Evolutionary conservation across 2,888 invertebrate species (phyloP).

Genomic region (Drosophila pullipes): DNA sequence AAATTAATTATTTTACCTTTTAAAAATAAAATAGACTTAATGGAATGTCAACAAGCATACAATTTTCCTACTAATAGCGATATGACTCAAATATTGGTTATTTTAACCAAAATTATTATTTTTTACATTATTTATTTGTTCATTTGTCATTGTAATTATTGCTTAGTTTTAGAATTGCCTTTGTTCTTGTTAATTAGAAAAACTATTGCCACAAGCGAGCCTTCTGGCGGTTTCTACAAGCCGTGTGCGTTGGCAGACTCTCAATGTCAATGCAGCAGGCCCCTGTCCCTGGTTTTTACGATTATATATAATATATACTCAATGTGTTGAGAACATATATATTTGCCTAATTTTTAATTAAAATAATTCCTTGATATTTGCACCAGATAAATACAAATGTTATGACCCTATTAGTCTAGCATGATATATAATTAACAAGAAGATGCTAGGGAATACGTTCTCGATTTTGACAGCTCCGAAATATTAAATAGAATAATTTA

Average conservation of each 20-base stretch:
- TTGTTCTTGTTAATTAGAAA: constrained; percentile 36
- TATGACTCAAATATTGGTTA: constrained; percentile 12
- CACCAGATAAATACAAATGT: neutral
- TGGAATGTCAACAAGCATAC: constrained; percentile 18
- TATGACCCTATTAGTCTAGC: neutral
- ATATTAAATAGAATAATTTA: neutral
- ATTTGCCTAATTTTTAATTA: constrained; percentile 1
- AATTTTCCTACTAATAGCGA: neutral
- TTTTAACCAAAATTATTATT: constrained; percentile 9
- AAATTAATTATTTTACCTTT: constrained; percentile 32
- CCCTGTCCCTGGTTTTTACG: neutral
- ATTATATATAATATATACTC: constrained; percentile 32
- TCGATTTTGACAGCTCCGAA: neutral
- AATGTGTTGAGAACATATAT: constrained; percentile 17
- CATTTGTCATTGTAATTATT: neutral
- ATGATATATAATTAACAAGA: neutral
- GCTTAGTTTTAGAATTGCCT: constrained; percentile 4
- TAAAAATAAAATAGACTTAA: constrained; percentile 2
- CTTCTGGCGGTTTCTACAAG: constrained; percentile 16
- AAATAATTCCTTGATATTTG: constrained; percentile 1
- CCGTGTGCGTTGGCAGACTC: constrained; percentile 54
- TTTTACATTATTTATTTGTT: constrained; percentile 4
- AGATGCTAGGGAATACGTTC: neutral
- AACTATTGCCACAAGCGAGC: constrained; percentile 38
- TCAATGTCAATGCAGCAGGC: constrained; percentile 54